phyloP scores from a whole-genome alignment of 92 coral and sea anemone species.

The Micromussa lordhowensis region DNA sequence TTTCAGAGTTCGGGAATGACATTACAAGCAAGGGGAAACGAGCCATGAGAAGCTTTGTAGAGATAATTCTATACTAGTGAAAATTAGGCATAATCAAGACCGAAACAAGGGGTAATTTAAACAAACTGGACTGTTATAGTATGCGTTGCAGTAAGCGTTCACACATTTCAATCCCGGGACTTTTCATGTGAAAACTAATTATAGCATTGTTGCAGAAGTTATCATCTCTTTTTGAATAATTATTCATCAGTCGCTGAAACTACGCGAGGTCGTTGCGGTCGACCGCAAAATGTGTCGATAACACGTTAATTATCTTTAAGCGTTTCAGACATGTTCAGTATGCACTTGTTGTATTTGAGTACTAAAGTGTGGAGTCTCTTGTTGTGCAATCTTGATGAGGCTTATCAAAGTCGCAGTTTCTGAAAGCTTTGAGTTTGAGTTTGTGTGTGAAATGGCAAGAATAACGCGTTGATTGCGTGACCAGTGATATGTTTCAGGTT shows the following conservation, averaged over 20 bases:
- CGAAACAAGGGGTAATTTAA: too few relatives aligned
- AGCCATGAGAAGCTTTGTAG: neutral
- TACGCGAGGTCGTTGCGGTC: neutral
- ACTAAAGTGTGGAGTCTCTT: neutral
- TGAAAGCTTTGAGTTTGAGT: neutral
- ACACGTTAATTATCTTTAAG: neutral
- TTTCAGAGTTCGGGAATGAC: neutral
- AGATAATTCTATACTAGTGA: neutral
- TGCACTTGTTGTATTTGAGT: neutral
- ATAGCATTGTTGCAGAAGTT: neutral
- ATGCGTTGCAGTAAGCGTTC: too few relatives aligned
- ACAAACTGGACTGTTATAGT: neutral
- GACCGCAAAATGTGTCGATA: neutral
- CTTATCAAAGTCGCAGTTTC: neutral
- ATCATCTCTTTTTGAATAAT: neutral
- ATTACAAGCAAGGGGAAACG: neutral
- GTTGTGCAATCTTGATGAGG: neutral
- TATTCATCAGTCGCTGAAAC: neutral
- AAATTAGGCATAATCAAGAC: neutral
- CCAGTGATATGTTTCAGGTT: neutral
- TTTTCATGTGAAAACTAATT: neutral
- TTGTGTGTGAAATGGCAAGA: neutral
- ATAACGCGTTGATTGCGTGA: neutral
- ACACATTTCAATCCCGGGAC: neutral
- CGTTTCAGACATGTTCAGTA: neutral